Base-by-base conservation (phyloP, 2,797 vertebrate species). In the Gephyroberyx darwinii region DNA sequence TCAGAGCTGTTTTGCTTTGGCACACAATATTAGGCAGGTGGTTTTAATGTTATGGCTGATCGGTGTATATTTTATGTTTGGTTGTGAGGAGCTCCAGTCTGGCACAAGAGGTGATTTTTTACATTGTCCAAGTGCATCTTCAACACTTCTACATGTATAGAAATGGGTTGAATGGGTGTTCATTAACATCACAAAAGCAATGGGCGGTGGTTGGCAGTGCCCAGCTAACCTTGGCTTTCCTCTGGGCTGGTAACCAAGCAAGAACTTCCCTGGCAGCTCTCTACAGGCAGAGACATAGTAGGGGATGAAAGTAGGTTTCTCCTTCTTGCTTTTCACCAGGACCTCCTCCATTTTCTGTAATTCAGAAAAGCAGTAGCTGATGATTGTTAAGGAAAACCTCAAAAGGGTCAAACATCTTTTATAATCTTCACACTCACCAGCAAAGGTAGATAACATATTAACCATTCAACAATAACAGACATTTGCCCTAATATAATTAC, bases 331-430 rank as follows among this genome's bases (percentile, higher is more conserved):
- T 22, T 96, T 95, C 83, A 96, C 86, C 67, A 97, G 92, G 19
- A 95, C 84, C 67, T 96, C 95, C 82, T 96, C 96, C 93, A 97
- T 94, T 91, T 96, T 96, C 96, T 96, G 86, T 14, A 63, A 39
- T 71, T 64, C 17, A 64, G 5, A 55, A 30, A 51, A 69, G 60
- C 31, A 65, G 19, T 45, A 69, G 50, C 61, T 53, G 61, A 47
- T 53, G 55, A 65, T 31, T 55, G 62, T 57, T 43, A 20, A 39
- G 5, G 12, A 59, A 47, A 19, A 26, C 9, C 13, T 19, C 22
- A 48, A 20, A 22, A 41, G 22, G 5, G 37, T 43, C 45, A 16
- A 55, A 35, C 26, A 26, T 5, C 16, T 47, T 47, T 47, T 17
- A n/a, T n/a, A 14, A 16, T 33, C 10, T 61, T n/a, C 22, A 45